These are phyloP conservation scores for Drosophila anomelani DNA, from an alignment of 2,888 invertebrate genomes.

Conservation along the genomic window DNA sequence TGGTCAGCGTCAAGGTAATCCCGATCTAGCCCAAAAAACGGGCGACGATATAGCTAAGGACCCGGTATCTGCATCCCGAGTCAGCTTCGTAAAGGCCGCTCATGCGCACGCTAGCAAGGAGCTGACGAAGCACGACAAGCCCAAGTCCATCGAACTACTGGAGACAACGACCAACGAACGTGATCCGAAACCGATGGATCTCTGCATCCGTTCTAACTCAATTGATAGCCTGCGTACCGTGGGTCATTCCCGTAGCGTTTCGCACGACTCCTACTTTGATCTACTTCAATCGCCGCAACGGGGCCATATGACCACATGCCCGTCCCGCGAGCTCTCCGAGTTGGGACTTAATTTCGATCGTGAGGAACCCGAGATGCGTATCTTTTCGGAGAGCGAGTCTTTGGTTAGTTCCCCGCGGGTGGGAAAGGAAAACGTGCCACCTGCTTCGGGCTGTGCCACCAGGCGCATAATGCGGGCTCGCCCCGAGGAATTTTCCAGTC, in stretches of 20 bases:
- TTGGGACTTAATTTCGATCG: constrained; percentile 93
- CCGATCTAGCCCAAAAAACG: constrained; percentile 62
- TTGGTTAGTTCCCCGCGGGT: constrained; percentile 87
- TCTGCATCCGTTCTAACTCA: constrained; percentile 84
- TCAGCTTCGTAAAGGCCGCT: constrained; percentile 81
- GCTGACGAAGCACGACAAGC: constrained; percentile 80
- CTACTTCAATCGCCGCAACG: constrained; percentile 84
- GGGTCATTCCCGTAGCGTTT: constrained; percentile 89
- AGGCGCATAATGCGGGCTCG: constrained; percentile 86
- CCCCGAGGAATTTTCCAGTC: constrained; percentile 86
- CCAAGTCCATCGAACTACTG: constrained; percentile 83
- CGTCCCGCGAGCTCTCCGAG: constrained; percentile 90
- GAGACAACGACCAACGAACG: constrained; percentile 77
- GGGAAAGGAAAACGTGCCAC: constrained; percentile 85
- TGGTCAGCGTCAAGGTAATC: constrained; percentile 80
- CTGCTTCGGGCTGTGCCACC: constrained; percentile 78
- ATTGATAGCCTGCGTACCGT: constrained; percentile 84
- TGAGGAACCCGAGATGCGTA: constrained; percentile 93
- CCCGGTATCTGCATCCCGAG: constrained; percentile 67
- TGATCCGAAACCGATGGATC: constrained; percentile 82
- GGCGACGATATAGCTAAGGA: constrained; percentile 58
- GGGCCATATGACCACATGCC: constrained; percentile 83
- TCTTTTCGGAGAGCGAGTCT: constrained; percentile 95
- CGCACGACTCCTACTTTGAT: constrained; percentile 97
- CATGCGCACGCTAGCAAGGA: constrained; percentile 78